These are phyloP conservation scores for Mystacornis crossleyi DNA, from an alignment of 2,113 vertebrate genomes.

Conservation along the genomic window DNA sequence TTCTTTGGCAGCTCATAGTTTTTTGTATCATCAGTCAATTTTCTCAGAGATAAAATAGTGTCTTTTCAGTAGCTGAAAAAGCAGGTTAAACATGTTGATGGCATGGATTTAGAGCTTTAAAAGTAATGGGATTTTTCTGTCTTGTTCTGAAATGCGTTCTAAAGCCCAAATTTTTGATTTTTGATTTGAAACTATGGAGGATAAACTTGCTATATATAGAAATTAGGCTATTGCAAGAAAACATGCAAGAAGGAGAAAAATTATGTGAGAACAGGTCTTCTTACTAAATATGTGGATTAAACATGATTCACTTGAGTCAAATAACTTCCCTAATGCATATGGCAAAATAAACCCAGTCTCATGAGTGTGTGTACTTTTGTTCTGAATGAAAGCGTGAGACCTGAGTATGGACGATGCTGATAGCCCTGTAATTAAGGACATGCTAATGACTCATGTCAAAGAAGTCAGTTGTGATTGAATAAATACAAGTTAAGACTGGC, in stretches of 20 bases:
- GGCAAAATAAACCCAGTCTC: neutral
- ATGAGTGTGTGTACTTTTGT: neutral
- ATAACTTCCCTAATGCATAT: neutral
- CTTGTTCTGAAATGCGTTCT: neutral
- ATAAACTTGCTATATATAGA: neutral
- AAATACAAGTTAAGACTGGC: neutral
- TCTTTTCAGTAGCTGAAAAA: neutral
- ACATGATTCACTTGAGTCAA: neutral
- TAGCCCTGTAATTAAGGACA: neutral
- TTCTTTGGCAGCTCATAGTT: neutral
- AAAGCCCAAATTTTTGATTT: neutral
- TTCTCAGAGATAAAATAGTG: neutral
- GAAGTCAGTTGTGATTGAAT: neutral
- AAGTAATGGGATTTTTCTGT: neutral
- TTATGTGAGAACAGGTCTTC: neutral
- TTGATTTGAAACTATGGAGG: neutral
- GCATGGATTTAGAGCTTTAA: neutral
- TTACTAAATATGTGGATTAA: neutral
- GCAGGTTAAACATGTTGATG: neutral
- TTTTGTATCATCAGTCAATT: neutral
- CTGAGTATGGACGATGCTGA: neutral
- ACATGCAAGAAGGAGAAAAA: neutral
- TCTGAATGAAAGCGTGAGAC: neutral
- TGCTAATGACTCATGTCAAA: neutral
- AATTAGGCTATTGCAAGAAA: neutral